Evolutionary conservation across 2,113 vertebrate species (phyloP), one percentile per base, ranked within the genome.

Genomic region (Sorex araneus): DNA sequence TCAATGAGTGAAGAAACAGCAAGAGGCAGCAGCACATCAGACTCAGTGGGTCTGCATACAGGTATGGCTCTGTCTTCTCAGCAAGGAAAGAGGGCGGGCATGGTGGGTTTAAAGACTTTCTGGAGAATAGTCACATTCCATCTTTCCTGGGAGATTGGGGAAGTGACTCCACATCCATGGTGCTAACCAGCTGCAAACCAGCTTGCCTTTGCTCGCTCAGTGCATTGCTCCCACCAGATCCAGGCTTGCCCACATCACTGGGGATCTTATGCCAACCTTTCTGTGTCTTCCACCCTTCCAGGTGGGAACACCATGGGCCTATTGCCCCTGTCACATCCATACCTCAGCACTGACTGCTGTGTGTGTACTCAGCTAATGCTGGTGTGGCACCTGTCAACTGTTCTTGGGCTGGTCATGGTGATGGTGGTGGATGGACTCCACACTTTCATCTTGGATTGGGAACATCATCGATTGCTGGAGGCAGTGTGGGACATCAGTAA

Each of bases 91-190:
- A 27, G 66, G 74, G 85, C 90, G 47, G 74, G 87, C 82, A 57
- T 0, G 1, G 2, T 19, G 0, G 1, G 16, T 45, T 43, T 34
- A 63, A 93, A 95, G 78, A 54, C 76, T 66, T 85, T 82, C 71
- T 82, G 74, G 90, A 18, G 43, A 94, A 95, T 69, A 74, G n/a
- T 30, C 27, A 28, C 2, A 87, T 87, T 93, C 12, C 66, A 83
- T 15, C 89, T 77, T 95, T 75, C 45, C 54, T 85, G 50, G 80
- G 80, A 84, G 60, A 32, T 57, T 57, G 69, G 77, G 28, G 91
- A 54, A 76, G 28, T 36, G 95, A 96, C 57, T 78, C 90, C 15
- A 79, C 16, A 71, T 47, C n/a, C 0, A 19, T 67, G 50, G 64
- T 11, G 36, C 57, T 95, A 64, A 87, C 30, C 28, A n/a, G n/a